phyloP scores from a whole-genome alignment of 2,113 vertebrate species.

The Leptodactylus fuscus region DNA sequence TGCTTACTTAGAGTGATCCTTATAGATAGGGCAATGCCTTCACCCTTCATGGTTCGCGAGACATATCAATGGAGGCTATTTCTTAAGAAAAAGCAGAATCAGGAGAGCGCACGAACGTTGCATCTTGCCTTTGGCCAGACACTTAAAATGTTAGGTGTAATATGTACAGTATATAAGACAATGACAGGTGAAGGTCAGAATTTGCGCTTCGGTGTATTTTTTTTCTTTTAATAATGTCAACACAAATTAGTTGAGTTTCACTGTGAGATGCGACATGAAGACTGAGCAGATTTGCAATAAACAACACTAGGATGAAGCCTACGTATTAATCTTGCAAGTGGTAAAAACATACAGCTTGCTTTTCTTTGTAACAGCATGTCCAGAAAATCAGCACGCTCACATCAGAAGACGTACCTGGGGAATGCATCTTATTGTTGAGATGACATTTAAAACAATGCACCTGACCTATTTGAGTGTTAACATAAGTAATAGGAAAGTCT shows the following conservation, averaged over 20 bases:
- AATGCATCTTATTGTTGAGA: constrained; percentile 50
- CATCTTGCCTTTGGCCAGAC: constrained; percentile 19
- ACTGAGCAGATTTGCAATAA: constrained; percentile 7
- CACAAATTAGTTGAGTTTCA: constrained; percentile 47
- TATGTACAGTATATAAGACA: constrained; percentile 8
- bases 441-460: constrained; percentile 61
- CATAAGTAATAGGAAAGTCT: constrained; percentile 55
- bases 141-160: constrained; percentile 27
- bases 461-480: constrained; percentile 60
- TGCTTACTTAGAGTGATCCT: neutral
- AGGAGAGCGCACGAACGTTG: neutral
- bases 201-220: constrained; percentile 8
- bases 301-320: constrained; percentile 21
- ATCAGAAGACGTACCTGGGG: constrained; percentile 51
- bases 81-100: constrained; percentile 17
- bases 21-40: neutral
- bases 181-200: constrained; percentile 33
- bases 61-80: neutral
- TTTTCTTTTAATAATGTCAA: constrained; percentile 44
- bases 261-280: constrained; percentile 16
- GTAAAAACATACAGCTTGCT: constrained; percentile 46
- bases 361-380: constrained; percentile 57
- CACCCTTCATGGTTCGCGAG: neutral
- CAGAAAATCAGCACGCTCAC: constrained; percentile 57
- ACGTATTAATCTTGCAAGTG: constrained; percentile 41